Conservation (phyloP, 2,113 vertebrate genomes). For the Perca fluviatilis region DNA sequence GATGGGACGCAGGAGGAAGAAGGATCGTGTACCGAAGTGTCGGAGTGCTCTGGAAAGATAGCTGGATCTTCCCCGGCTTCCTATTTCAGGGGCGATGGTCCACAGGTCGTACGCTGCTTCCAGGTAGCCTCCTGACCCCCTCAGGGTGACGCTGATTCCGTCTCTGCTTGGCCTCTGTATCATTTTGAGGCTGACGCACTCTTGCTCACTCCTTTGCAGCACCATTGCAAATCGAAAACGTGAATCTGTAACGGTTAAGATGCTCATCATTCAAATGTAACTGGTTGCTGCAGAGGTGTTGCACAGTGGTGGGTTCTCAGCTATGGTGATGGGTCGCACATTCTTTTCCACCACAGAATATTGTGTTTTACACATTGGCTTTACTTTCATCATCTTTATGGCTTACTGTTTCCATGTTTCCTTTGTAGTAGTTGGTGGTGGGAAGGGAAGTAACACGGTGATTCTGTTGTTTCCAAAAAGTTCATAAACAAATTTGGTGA, state of each 20-base stretch:
- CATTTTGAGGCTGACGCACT: constrained; percentile 42
- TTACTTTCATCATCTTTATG: constrained; percentile 40
- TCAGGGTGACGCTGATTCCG: constrained; percentile 42
- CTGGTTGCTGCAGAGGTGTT: constrained; percentile 60
- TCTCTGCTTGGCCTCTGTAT: constrained; percentile 51
- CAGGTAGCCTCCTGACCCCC: constrained; percentile 75
- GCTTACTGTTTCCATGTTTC: constrained; percentile 13
- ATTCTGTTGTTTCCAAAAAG: constrained; percentile 25
- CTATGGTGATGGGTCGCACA: constrained; percentile 61
- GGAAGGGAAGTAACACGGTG: constrained; percentile 10
- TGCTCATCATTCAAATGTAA: neutral
- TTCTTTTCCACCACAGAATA: constrained; percentile 33
- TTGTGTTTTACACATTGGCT: neutral
- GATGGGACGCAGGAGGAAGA: constrained; percentile 57
- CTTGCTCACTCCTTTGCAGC: constrained; percentile 68
- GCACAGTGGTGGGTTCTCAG: constrained; percentile 44
- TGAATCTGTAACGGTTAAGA: neutral
- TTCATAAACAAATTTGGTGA: constrained; percentile 28
- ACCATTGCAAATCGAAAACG: constrained; percentile 8
- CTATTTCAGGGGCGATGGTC: constrained; percentile 72
- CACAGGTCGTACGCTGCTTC: constrained; percentile 76
- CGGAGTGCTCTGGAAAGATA: constrained; percentile 41
- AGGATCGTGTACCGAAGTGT: constrained; percentile 31
- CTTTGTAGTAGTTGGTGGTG: constrained; percentile 48
- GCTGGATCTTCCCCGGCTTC: constrained; percentile 67